These are phyloP conservation scores for Sympetrum striolatum DNA, from an alignment of 2,888 invertebrate genomes.

Conservation along the genomic window DNA sequence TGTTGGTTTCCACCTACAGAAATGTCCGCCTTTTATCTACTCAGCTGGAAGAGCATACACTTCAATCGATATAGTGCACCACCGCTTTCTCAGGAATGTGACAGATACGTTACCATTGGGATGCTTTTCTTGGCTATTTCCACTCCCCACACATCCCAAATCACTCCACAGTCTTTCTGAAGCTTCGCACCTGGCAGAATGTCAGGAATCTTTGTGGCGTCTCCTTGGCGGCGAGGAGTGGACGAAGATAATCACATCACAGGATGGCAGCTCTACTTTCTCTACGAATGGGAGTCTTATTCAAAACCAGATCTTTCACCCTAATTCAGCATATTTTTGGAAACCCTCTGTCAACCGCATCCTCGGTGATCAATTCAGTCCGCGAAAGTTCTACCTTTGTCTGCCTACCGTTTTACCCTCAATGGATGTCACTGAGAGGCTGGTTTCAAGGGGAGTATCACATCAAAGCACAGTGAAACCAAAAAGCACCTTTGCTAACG, in stretches of 20 bases:
- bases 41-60: too few species aligned
- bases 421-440: background rate
- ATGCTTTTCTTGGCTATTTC: too few species aligned
- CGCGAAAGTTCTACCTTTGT: background rate
- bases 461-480: too few species aligned
- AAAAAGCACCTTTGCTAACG: too few species aligned
- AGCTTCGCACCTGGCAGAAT: background rate
- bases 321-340: background rate
- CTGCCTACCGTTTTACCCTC: too few species aligned
- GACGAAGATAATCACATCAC: background rate
- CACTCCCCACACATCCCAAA: background rate
- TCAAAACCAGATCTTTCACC: background rate
- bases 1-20: too few species aligned
- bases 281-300: background rate
- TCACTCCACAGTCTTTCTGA: background rate
- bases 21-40: too few species aligned
- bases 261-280: background rate
- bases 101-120: too few species aligned
- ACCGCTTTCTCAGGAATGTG: too few species aligned
- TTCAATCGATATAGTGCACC: too few species aligned
- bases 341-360: background rate
- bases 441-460: background rate
- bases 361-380: background rate
- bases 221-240: background rate
- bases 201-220: background rate